Evolutionary conservation across 2,888 invertebrate genomes (phyloP).

Genomic region (Acronicta psi): DNA sequence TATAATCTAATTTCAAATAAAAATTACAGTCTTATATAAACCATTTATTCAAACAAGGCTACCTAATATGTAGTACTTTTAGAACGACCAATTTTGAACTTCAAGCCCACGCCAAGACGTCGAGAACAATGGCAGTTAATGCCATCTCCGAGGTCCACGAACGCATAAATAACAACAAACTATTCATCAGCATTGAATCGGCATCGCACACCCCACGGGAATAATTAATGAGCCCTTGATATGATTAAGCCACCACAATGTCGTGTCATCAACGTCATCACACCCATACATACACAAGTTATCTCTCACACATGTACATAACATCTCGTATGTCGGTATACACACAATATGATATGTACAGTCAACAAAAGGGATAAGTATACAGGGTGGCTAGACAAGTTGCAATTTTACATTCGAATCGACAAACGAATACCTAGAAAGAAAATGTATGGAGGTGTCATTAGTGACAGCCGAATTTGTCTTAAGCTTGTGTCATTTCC

Average conservation of each 20-base stretch:
- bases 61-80: too few relatives aligned
- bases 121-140: slow-evolving; percentile 43
- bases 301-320: slow-evolving; percentile 30
- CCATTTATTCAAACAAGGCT: too few relatives aligned
- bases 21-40: too few relatives aligned
- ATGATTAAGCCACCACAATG: slow-evolving; percentile 84
- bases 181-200: slow-evolving; percentile 73
- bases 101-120: slow-evolving; percentile 21
- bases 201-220: slow-evolving; percentile 67
- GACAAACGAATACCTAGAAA: too few relatives aligned
- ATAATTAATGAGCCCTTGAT: slow-evolving; percentile 83
- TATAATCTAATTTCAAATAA: too few relatives aligned
- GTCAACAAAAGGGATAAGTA: too few relatives aligned
- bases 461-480: too few relatives aligned
- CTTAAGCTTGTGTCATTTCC: too few relatives aligned
- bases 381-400: too few relatives aligned
- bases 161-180: slow-evolving; percentile 60
- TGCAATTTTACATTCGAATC: too few relatives aligned
- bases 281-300: slow-evolving; percentile 28
- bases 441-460: too few relatives aligned
- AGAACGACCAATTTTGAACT: neutral
- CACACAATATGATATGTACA: too few relatives aligned
- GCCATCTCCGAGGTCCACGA: slow-evolving; percentile 26
- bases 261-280: slow-evolving; percentile 76
- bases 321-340: slow-evolving; percentile 13